Evolutionary conservation across 2,797 vertebrate genomes (phyloP).

Genomic region (Spinus pinus): DNA sequence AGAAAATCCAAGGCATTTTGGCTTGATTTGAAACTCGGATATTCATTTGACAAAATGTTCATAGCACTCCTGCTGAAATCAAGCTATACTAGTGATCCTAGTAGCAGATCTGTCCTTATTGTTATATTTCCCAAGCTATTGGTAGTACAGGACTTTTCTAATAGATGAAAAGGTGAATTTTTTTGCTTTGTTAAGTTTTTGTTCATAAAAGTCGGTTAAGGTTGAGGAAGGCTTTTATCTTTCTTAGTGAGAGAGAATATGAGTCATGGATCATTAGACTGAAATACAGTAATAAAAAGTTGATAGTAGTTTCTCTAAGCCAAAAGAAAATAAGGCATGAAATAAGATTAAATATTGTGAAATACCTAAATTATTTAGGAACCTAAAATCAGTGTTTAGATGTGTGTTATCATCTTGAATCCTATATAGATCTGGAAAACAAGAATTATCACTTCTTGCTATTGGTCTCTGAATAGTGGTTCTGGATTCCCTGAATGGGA

Average conservation of each 20-base stretch:
- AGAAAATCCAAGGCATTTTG: not conserved
- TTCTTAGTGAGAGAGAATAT: not conserved
- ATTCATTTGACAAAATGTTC: not conserved
- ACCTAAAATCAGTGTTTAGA: not conserved
- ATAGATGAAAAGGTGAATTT: not conserved
- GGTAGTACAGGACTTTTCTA: not conserved
- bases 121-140: not conserved
- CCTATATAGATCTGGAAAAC: not conserved
- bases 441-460: not conserved
- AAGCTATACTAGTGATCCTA: not conserved
- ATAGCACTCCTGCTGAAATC: not conserved
- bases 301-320: not conserved
- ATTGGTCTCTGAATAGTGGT: not conserved
- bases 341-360: not conserved
- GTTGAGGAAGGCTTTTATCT: not conserved
- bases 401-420: not conserved
- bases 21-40: not conserved
- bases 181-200: slow-evolving; percentile 18
- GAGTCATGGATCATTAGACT: not conserved
- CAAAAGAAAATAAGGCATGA: not conserved
- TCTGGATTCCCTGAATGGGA: slow-evolving; percentile 35
- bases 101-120: not conserved
- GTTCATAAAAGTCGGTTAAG: not conserved
- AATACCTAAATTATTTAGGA: not conserved
- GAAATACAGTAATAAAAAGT: not conserved